A percentile compares a stretch with the other conserved stretches of the same genome.
phyloP scores from a whole-genome alignment of 1,140 invertebrate genomes.

The Drosophila pandora region DNA sequence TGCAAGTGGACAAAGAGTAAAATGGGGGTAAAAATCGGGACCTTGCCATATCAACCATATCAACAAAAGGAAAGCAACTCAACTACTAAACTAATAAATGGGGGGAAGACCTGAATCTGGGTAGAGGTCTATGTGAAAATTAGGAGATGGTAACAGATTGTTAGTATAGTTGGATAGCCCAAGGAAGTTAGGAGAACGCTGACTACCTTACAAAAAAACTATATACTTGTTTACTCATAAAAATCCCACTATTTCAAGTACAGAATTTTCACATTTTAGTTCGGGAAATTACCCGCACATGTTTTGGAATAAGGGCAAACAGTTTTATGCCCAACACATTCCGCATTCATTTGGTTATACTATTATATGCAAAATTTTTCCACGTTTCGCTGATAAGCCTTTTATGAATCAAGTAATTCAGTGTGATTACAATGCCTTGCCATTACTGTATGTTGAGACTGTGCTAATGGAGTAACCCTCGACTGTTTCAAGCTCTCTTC shows the following conservation, averaged over 20 bases:
- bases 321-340: constrained; percentile 42
- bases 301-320: constrained; percentile 43
- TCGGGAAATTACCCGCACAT: constrained; percentile 19
- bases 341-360: neutral
- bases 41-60: constrained; percentile 40
- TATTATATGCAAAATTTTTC: constrained; percentile 56
- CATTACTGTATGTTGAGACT: neutral
- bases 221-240: no score
- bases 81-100: constrained; percentile 23
- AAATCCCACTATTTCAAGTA: no score
- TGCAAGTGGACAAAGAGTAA: constrained; percentile 75
- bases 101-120: no score
- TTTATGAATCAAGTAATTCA: constrained; percentile 62
- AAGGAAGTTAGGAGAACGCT: no score
- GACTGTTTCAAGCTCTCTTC: constrained; percentile 23
- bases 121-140: neutral
- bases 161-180: no score
- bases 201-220: no score
- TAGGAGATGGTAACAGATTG: neutral
- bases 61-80: constrained; percentile 25
- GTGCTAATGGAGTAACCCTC: constrained; percentile 11
- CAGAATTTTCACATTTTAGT: no score
- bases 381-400: constrained; percentile 65
- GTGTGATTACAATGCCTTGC: constrained; percentile 25
- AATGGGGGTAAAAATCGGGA: constrained; percentile 59